Evolutionary conservation across 2,888 invertebrate species (phyloP), one percentile per base, ranked within the genome.

Genomic region (Creontiades dilutus): DNA sequence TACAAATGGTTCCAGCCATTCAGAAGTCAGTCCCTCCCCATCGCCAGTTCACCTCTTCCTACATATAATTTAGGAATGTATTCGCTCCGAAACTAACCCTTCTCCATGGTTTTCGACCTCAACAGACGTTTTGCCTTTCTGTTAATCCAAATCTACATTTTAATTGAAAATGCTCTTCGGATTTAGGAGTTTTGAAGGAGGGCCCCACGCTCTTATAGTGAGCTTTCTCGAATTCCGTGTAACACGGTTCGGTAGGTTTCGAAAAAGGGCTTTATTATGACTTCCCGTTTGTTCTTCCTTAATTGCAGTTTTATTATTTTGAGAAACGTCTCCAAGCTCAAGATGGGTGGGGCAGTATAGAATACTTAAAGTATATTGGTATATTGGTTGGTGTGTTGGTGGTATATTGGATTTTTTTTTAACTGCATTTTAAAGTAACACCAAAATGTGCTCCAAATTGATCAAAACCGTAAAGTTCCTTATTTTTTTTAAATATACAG

Each of bases 91-190:
- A 68, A 68, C 68, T 68, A 68, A 68, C 19, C 68, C 68, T 68
- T 12, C 23, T 68, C 68, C 11, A 27, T 68, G 68, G 68, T 23
- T 68, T 27, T 68, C 68, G 68, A 68, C 68, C 68, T 61, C 68
- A 68, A 68, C 68, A 68, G 68, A 68, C 68, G 68, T 68, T 68
- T 68, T 68, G 68, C 68, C 23, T 23, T 68, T 68, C 23, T 19
- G 75, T 89, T 89, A 89, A 89, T 89, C 89, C 81, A 61, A 89
- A 89, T 89, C 89, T 89, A 61, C 89, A 89, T 89, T 89, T 89
- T 89, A 89, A 89, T 89, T 89, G 89, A 61, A 86, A 82, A 52
- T 37, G 52, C 23, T 52, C 14, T 16, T 52, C 52, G 2, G 57
- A n/a, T 57, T 57, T 57, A n/a, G 57, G 23, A 68, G 68, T 68